A percentile compares a stretch with the other conserved stretches of the same genome.
phyloP scores from a whole-genome alignment of 2,888 invertebrate species.

The Clusia tigrina region DNA sequence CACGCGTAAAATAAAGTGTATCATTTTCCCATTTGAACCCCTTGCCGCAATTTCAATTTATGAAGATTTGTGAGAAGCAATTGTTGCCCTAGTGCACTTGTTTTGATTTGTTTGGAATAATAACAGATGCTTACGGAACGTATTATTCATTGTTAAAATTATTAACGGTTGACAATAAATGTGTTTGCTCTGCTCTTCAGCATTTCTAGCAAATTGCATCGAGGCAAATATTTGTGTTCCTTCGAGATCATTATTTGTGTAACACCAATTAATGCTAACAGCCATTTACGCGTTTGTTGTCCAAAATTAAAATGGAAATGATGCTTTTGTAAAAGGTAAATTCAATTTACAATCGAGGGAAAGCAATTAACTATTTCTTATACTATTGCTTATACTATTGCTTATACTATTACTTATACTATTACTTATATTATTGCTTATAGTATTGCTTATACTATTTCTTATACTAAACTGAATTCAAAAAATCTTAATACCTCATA shows the following conservation, averaged over 20 bases:
- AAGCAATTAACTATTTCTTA: too few relatives aligned
- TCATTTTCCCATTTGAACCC: constrained; percentile 58
- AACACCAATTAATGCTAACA: constrained; percentile 58
- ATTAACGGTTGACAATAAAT: constrained; percentile 61
- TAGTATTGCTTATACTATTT: too few relatives aligned
- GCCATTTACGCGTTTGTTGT: constrained; percentile 16
- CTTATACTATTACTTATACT: too few relatives aligned
- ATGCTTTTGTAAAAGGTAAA: too few relatives aligned
- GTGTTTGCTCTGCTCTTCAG: constrained; percentile 50
- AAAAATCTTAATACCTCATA: too few relatives aligned
- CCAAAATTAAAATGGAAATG: too few relatives aligned
- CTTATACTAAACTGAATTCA: too few relatives aligned
- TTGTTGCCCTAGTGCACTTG: constrained; percentile 54
- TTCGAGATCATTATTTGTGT: constrained; percentile 59
- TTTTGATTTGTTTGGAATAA: constrained; percentile 63
- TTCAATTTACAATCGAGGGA: too few relatives aligned
- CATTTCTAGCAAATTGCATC: constrained; percentile 50
- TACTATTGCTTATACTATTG: too few relatives aligned
- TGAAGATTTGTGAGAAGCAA: constrained; percentile 54
- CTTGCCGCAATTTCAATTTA: constrained; percentile 49
- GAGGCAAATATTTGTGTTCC: constrained; percentile 60
- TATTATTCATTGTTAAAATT: constrained; percentile 62
- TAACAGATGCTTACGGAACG: constrained; percentile 60
- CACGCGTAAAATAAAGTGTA: constrained; percentile 62
- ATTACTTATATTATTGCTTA: too few relatives aligned